Evolutionary conservation across 1,140 invertebrate species (phyloP).

Genomic region (Octopus bimaculoides): DNA sequence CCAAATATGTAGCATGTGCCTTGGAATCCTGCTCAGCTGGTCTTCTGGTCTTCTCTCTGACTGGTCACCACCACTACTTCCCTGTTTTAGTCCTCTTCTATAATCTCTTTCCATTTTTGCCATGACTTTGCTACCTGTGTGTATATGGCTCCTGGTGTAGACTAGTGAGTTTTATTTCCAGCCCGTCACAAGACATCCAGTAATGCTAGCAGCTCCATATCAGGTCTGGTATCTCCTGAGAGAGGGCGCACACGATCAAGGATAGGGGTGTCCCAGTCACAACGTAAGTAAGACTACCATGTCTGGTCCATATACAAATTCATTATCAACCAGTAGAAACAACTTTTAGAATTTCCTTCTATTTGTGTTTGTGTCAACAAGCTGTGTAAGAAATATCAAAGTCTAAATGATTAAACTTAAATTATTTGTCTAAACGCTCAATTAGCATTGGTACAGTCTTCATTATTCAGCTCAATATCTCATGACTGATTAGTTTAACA

Average conservation of each 20-base stretch:
- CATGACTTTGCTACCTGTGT: slow-evolving; percentile 18
- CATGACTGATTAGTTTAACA: no score
- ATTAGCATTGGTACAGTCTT: no score
- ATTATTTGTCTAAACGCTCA: no score
- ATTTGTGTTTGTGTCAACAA: no score
- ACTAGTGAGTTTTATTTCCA: slow-evolving; percentile 31
- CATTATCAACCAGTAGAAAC: not conserved
- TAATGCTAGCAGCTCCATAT: slow-evolving; percentile 24
- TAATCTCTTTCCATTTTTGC: not conserved
- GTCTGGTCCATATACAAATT: not conserved
- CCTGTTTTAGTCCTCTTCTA: not conserved
- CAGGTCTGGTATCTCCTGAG: slow-evolving; percentile 58
- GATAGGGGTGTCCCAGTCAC: slow-evolving; percentile 81
- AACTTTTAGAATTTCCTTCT: no score
- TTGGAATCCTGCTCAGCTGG: not conserved
- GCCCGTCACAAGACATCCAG: slow-evolving; percentile 43
- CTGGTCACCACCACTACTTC: slow-evolving; percentile 10
- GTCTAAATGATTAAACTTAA: no score
- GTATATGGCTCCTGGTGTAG: slow-evolving; percentile 15
- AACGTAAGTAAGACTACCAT: slow-evolving; percentile 68
- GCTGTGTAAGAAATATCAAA: no score
- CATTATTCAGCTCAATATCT: no score
- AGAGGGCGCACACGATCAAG: slow-evolving; percentile 63
- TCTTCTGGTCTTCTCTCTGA: not conserved
- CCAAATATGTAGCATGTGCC: not conserved